These are phyloP conservation scores for Sesamia inferens DNA, from an alignment of 2,888 invertebrate species.

Conservation along the genomic window DNA sequence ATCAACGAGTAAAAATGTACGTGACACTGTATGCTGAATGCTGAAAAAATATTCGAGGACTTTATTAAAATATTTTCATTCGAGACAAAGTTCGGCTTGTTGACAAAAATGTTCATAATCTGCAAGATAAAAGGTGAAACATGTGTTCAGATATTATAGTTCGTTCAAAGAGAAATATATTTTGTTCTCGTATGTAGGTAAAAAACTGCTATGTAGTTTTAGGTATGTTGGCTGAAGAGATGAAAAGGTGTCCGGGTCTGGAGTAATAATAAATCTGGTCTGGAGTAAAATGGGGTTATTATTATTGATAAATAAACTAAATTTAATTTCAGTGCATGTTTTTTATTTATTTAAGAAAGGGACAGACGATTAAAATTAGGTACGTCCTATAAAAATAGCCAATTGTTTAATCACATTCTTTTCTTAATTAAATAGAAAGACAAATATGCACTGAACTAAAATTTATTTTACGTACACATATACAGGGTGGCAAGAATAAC, in stretches of 20 bases:
- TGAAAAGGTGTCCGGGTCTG: neutral
- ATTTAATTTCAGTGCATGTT: too few relatives aligned
- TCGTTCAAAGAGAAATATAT: constrained; percentile 24
- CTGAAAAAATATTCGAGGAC: constrained; percentile 4
- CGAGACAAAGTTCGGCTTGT: constrained; percentile 31
- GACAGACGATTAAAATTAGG: too few relatives aligned
- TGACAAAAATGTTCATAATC: constrained; percentile 42
- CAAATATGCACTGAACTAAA: too few relatives aligned
- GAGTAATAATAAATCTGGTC: neutral
- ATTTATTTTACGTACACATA: too few relatives aligned
- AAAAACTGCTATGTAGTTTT: neutral
- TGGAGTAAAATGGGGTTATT: too few relatives aligned
- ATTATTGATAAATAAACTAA: too few relatives aligned
- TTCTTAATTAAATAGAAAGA: too few relatives aligned
- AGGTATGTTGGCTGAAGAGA: neutral
- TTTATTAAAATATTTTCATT: constrained; percentile 50
- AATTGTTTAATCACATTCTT: too few relatives aligned
- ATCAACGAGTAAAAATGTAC: neutral
- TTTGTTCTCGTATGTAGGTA: neutral
- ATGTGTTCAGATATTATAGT: constrained; percentile 28
- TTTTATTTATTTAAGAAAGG: too few relatives aligned
- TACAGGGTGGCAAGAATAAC: too few relatives aligned
- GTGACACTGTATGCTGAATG: neutral
- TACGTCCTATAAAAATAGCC: too few relatives aligned
- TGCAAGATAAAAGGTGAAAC: constrained; percentile 15